Conservation (phyloP, 2,113 vertebrate species). For the Tragelaphus buxtoni region DNA sequence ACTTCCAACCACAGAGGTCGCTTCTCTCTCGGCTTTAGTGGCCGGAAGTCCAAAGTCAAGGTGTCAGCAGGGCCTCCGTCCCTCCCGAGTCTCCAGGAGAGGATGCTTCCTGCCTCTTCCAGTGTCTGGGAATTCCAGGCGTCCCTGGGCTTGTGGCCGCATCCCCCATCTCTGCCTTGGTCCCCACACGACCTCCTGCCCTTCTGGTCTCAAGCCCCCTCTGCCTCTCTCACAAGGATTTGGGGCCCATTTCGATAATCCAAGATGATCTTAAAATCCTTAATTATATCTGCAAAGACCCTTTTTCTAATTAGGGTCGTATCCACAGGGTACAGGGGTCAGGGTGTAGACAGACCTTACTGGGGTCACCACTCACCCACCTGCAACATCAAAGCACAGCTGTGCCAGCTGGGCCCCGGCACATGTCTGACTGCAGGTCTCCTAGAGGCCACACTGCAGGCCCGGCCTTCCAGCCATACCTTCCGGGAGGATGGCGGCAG, state of each 20-base stretch:
- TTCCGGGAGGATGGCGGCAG: neutral
- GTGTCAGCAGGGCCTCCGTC: neutral
- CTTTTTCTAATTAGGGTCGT: neutral
- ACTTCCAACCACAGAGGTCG: neutral
- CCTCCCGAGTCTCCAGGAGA: neutral
- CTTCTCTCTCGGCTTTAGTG: too few species aligned
- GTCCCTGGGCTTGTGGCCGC: neutral
- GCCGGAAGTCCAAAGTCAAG: neutral
- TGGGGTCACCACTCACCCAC: neutral
- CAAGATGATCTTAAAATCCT: neutral
- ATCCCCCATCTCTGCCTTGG: accelerated
- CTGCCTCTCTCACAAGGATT: neutral
- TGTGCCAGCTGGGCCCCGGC: accelerated
- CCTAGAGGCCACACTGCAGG: accelerated
- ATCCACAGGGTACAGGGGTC: neutral
- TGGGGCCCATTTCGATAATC: neutral
- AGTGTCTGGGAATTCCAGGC: accelerated
- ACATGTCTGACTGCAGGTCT: accelerated
- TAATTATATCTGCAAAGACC: neutral
- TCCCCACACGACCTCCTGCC: neutral
- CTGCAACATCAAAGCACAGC: accelerated
- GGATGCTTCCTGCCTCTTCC: neutral
- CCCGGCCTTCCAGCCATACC: accelerated
- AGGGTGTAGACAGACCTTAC: accelerated
- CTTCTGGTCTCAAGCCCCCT: neutral